Base-by-base conservation (phyloP, 2,888 invertebrate species). In the Caenorhabditis sp. region DNA sequence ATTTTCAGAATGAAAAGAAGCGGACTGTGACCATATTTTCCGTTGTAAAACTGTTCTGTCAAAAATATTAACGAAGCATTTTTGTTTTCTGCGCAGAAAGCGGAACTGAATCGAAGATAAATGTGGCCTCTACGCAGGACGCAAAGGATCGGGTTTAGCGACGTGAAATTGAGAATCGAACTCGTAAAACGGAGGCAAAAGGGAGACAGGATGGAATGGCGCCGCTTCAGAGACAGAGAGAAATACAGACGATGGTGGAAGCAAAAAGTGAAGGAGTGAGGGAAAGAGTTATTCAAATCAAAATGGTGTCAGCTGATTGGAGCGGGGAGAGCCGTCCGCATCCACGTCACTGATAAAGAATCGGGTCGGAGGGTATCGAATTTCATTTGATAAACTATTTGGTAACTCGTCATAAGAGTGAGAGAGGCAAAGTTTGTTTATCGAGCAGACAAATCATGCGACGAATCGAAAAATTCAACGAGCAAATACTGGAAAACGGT, bases 141-240 rank as follows among this genome's bases (percentile, higher is more conserved):
- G 69, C 69, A 51, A 64, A 62, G 69, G 62, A 77, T 77, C 62
- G 69, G 69, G 64, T 69, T 69, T 58, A 69, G 70, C 64, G 78
- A 79, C 55, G 71, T 67, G 76, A 76, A 76, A 71, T 81, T 81
- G 80, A 81, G 70, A 70, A 76, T 67, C 80, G 76, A 81, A 81
- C 81, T 71, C 80, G 67, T 70, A 79, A 70, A 67, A 79, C 70
- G 64, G 78, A 65, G 65, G 65, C 58, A 65, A 70, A 70, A 64
- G 72, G 40, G 56, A n/a, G 58, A 35, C 70, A 53, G 70, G 47
- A 72, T 51, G 58, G 70, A 58, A 26, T 37, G 71, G 71, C 53
- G 71, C 61, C 40, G 22, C 37, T 37, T 26, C 9, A 9, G 60
- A 79, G 61, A 53, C 28, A 18, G 50, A 62, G 32, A 67, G 56